A percentile compares a stretch with the other conserved stretches of the same genome.
phyloP scores from a whole-genome alignment of 2,888 invertebrate species.

The Phyto melanocephala region DNA sequence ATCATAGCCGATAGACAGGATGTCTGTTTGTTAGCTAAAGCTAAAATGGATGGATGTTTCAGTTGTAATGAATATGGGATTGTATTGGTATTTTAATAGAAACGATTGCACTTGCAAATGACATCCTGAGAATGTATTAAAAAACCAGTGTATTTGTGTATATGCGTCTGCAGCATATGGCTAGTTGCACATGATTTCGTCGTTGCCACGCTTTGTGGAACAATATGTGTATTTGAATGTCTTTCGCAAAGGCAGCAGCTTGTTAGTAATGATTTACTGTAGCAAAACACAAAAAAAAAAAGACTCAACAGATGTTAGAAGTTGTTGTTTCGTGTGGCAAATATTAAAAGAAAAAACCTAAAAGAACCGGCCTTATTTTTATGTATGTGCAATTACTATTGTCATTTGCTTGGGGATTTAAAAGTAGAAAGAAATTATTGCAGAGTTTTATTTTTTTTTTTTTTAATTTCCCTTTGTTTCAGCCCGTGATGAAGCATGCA shows the following conservation, averaged over 20 bases:
- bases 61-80: neutral
- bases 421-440: slow-evolving; percentile 5
- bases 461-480: slow-evolving; percentile 56
- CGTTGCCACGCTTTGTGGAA: slow-evolving; percentile 42
- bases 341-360: neutral
- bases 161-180: slow-evolving; percentile 5
- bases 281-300: neutral
- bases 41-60: neutral
- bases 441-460: neutral
- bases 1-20: slow-evolving; percentile 35
- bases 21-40: slow-evolving; percentile 30
- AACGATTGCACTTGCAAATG: neutral
- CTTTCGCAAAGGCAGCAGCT: slow-evolving; percentile 1
- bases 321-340: neutral
- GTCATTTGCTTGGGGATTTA: neutral
- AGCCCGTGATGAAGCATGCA: slow-evolving; percentile 56
- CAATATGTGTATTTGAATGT: neutral
- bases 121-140: slow-evolving; percentile 3
- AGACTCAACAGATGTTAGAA: slow-evolving; percentile 45
- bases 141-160: neutral
- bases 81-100: slow-evolving; percentile 10
- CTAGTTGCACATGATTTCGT: slow-evolving; percentile 27
- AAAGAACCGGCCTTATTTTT: slow-evolving; percentile 38
- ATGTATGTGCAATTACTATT: slow-evolving; percentile 24
- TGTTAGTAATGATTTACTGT: slow-evolving; percentile 27